Evolutionary conservation across 2,113 vertebrate species (phyloP).

Genomic region (Motacilla tschutschensis): DNA sequence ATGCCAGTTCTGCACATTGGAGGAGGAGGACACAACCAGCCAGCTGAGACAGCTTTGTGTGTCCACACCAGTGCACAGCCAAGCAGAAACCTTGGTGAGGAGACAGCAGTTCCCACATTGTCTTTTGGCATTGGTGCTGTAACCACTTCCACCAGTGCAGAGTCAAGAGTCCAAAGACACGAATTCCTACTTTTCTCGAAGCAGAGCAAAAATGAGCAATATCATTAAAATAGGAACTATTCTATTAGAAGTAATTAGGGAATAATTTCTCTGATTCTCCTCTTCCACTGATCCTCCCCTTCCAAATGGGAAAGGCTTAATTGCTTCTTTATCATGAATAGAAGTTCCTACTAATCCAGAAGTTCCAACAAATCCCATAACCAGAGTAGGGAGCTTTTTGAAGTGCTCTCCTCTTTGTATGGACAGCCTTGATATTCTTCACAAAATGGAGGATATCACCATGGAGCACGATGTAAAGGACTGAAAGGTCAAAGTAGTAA

Average conservation of each 20-base stretch:
- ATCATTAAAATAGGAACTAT: not conserved
- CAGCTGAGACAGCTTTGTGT: not conserved
- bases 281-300: not conserved
- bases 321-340: not conserved
- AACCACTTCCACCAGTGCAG: not conserved
- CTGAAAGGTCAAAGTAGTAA: not conserved
- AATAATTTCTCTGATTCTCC: not conserved
- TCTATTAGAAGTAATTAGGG: not conserved
- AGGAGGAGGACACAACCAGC: not conserved
- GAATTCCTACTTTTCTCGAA: not conserved
- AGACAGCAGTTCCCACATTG: not conserved
- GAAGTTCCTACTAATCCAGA: not conserved
- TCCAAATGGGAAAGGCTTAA: not conserved
- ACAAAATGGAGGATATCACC: not conserved
- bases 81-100: not conserved
- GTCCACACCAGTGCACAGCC: not conserved
- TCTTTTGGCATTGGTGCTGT: not conserved
- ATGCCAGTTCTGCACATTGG: not conserved
- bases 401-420: not conserved
- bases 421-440: not conserved
- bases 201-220: not conserved
- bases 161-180: not conserved
- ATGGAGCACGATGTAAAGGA: not conserved
- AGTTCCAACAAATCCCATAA: not conserved
- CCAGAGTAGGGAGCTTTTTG: not conserved